Evolutionary conservation across 2,113 vertebrate genomes (phyloP), one percentile per base, ranked within the genome.

Genomic region (Arenaria interpres): DNA sequence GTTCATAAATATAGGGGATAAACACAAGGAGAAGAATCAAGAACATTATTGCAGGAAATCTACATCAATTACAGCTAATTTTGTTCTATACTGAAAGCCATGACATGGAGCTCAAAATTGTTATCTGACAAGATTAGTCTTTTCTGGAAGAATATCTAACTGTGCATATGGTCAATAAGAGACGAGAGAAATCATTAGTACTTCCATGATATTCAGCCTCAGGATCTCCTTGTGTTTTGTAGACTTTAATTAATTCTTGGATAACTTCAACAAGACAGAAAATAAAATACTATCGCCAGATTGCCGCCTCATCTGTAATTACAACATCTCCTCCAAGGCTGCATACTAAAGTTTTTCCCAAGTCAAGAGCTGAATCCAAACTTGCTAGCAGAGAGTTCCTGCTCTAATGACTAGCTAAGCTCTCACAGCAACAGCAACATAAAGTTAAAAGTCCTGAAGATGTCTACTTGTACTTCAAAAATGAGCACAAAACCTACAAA

Each of bases 201-300:
- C 41, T 92, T 71, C 39, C 43, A 77, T 8, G 51, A 60, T 81
- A 56, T 78, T 94, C 83, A 89, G 68, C 69, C 56, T 78, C 60
- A 57, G 89, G 69, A 85, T 82, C 33, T 88, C 8, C 0, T 14
- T 17, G 9, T 86, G 35, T 37, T 92, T 75, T 78, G 21, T 30
- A 85, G 78, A 56, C 19, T 75, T 67, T 75, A 87, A 91, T 85
- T 95, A 96, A 96, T 75, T 67, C 30, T 88, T 91, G 14, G 18
- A 32, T 85, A 92, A 91, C 32, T 94, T 87, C 3, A 6, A 39
- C 33, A 75, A 87, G 57, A 30, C 2, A 62, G 59, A 72, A 86
- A 79, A 73, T 50, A 67, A 89, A 90, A 68, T 25, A 18, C 23
- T 82, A 7, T 46, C n/a, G 85, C 80, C 89, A 85, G 50, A 94